Conservation (phyloP, 2,797 vertebrate species). For the Sebastolobus altivelis region DNA sequence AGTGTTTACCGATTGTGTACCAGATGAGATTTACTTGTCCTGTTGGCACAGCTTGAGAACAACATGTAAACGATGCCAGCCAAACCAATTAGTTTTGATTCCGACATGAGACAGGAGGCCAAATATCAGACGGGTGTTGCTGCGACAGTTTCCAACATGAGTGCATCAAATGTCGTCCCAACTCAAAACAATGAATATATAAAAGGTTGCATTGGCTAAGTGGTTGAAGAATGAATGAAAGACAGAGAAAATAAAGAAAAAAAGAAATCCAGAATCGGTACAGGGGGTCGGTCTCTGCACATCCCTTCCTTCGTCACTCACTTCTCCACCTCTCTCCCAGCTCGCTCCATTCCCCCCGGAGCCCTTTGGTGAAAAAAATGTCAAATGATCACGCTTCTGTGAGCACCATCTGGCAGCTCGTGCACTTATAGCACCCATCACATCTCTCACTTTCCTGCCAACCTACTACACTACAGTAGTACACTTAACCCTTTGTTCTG, state of each 20-base stretch:
- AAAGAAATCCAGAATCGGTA: not conserved
- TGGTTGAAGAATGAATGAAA: not conserved
- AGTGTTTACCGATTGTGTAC: constrained; percentile 60
- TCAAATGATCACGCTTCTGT: constrained; percentile 84
- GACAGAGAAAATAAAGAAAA: not conserved
- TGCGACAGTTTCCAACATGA: constrained; percentile 23
- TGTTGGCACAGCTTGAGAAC: constrained; percentile 71
- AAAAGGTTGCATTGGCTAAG: not conserved
- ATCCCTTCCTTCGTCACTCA: constrained; percentile 36
- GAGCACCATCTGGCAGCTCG: constrained; percentile 86
- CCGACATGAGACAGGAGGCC: constrained; percentile 63
- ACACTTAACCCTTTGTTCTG: constrained; percentile 49
- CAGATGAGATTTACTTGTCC: constrained; percentile 66
- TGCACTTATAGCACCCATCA: constrained; percentile 79
- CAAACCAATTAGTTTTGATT: constrained; percentile 75
- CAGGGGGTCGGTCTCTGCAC: constrained; percentile 21
- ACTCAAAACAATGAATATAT: not conserved
- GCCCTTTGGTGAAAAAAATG: constrained; percentile 80
- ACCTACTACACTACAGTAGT: constrained; percentile 34
- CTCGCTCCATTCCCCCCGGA: constrained; percentile 62
- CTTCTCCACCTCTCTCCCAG: constrained; percentile 43
- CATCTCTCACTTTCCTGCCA: constrained; percentile 65
- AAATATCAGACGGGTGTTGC: constrained; percentile 49
- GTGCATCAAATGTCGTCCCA: constrained; percentile 1
- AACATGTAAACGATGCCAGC: constrained; percentile 69